Evolutionary conservation across 2,888 invertebrate genomes (phyloP), one percentile per base, ranked within the genome.

Genomic region (Apotomis capreana): DNA sequence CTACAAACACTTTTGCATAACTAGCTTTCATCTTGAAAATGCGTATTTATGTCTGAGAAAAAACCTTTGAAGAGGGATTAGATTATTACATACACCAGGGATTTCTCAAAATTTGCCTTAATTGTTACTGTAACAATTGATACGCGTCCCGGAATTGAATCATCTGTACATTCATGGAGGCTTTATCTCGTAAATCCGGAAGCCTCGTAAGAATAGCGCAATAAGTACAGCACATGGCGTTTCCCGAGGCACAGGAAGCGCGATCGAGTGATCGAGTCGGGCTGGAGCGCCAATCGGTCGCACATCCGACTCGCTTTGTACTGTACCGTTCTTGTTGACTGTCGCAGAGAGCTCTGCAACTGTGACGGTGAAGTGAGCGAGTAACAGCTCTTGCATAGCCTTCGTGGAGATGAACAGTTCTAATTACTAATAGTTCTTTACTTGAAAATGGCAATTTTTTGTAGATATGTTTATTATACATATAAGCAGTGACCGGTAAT

Each of bases 281-380:
- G 70, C 26, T 74, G 77, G 77, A 79, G 78, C 81, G 81, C 84
- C 89, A 90, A 89, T 90, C 90, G 85, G 82, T 82, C 84, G 86
- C 80, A 87, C 88, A 84, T 90, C 90, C 89, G 79, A 60, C 40
- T 71, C 26, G 69, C 71, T 64, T 74, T 69, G 69, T 67, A 64
- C 65, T 69, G 72, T 70, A 69, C 15, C 64, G 64, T 60, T 49
- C 60, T 74, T 69, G 67, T 72, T 75, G 76, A 68, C 79, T 78
- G 70, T 62, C 75, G 54, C 44, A 13, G 57, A 63, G 58, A 54
- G 61, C 55, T 65, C 49, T 46, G 40, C 57, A 61, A 67, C 59
- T 55, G 51, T n/a, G 52, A 13, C 46, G 46, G 5, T 55, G 54
- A 44, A 68, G 55, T 70, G 52, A 44, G 26, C 51, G n/a, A 67